Percentiles rank a stretch among this genome's conserved stretches.
phyloP scores from a whole-genome alignment of 1,140 invertebrate genomes.

The Panagrolaimus sp. region DNA sequence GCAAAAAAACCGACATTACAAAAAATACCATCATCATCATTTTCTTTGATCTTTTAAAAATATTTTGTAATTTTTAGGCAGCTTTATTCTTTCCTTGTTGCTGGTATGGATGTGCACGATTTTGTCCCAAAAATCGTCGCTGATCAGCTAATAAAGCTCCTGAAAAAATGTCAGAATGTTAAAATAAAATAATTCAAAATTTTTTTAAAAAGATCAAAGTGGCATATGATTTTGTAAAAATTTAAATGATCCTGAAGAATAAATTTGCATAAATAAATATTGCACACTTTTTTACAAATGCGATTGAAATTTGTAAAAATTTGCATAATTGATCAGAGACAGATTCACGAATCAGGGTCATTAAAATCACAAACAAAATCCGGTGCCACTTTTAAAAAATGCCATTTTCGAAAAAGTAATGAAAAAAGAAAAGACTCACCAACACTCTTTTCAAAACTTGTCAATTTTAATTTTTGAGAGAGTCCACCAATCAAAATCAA shows the following conservation, averaged over 20 bases:
- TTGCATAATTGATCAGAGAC: neutral
- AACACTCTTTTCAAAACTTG: neutral
- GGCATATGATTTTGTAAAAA: neutral
- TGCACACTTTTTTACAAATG: neutral
- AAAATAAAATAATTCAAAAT: neutral
- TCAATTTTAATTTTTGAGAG: neutral
- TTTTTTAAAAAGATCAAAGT: neutral
- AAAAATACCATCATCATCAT: too few species aligned
- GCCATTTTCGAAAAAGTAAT: neutral
- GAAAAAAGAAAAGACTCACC: neutral
- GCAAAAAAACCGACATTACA: neutral
- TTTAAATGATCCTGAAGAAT: neutral
- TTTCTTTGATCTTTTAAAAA: too few species aligned
- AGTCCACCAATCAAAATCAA: too few species aligned
- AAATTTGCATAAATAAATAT: neutral
- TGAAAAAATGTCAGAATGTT: neutral
- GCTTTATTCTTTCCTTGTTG: slow-evolving; percentile 12
- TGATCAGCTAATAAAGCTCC: neutral
- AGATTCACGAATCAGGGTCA: neutral
- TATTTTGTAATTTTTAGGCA: neutral
- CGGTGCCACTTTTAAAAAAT: too few species aligned
- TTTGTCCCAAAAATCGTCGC: neutral
- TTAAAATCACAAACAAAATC: too few species aligned
- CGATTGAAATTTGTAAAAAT: too few species aligned
- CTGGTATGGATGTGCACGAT: slow-evolving; percentile 1